A percentile compares a stretch with the other conserved stretches of the same genome.
phyloP scores from a whole-genome alignment of 2,888 invertebrate genomes.

The Apodemia zela region DNA sequence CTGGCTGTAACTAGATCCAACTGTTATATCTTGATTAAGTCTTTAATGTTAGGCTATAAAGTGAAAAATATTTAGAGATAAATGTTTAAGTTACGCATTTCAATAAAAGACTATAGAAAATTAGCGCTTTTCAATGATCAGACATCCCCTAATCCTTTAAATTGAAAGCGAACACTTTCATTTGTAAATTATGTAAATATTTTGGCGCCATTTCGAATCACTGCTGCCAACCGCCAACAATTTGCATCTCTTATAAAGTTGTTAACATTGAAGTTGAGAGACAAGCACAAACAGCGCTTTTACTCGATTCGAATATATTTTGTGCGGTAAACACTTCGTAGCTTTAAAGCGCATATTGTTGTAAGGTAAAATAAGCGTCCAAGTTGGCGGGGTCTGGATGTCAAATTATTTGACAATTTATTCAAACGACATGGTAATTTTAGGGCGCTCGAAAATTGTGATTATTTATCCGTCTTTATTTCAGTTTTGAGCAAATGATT shows the following conservation, averaged over 20 bases:
- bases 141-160: conserved; percentile 44
- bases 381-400: conserved; percentile 53
- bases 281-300: conserved; percentile 43
- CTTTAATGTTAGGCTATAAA: conserved; percentile 21
- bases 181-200: conserved; percentile 71
- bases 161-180: conserved; percentile 48
- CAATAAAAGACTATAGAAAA: conserved; percentile 40
- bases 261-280: conserved; percentile 47
- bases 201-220: conserved; percentile 70
- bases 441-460: conserved; percentile 65
- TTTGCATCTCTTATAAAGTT: conserved; percentile 72
- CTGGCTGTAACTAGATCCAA: neutral
- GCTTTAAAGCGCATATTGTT: conserved; percentile 32
- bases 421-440: conserved; percentile 74
- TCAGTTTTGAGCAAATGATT: conserved; percentile 62
- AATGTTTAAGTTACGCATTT: neutral
- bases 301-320: neutral
- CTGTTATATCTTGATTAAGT: neutral
- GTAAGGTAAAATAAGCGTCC: conserved; percentile 28
- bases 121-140: conserved; percentile 52
- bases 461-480: conserved; percentile 69
- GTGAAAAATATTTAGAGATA: conserved; percentile 36
- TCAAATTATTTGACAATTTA: conserved; percentile 67
- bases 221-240: conserved; percentile 68
- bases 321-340: neutral